Conservation (phyloP, 2,797 vertebrate species). For the Sylvia borin region DNA sequence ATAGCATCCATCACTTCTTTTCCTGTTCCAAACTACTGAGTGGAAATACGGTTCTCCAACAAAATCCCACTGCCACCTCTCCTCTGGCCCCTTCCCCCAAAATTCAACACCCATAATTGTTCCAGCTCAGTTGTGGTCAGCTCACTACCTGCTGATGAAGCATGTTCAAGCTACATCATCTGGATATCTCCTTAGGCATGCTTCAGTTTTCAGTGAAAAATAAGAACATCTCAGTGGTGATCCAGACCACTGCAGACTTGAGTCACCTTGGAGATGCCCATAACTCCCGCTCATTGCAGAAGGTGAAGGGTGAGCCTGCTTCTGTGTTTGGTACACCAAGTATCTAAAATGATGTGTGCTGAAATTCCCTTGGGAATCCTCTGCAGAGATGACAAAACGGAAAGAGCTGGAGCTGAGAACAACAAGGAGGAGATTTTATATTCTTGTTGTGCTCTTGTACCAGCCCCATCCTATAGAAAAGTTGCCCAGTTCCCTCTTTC, state of each 20-base stretch:
- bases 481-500: neutral
- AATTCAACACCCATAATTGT: neutral
- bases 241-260: no score
- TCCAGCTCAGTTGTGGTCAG: neutral
- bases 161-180: neutral
- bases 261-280: neutral
- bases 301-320: neutral
- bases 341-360: neutral
- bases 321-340: neutral
- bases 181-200: neutral
- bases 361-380: neutral
- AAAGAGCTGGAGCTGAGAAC: neutral
- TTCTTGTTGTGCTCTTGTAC: neutral
- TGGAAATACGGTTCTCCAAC: neutral
- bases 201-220: neutral
- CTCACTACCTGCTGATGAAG: fast-evolving
- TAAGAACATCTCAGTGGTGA: neutral
- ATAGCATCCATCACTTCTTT: neutral
- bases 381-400: neutral
- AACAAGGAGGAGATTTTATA: neutral
- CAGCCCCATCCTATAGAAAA: neutral
- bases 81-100: neutral
- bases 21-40: neutral
- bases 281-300: neutral
- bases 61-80: neutral